Base-by-base conservation (phyloP, 1,140 invertebrate genomes). In the Calephelis virginiensis region DNA sequence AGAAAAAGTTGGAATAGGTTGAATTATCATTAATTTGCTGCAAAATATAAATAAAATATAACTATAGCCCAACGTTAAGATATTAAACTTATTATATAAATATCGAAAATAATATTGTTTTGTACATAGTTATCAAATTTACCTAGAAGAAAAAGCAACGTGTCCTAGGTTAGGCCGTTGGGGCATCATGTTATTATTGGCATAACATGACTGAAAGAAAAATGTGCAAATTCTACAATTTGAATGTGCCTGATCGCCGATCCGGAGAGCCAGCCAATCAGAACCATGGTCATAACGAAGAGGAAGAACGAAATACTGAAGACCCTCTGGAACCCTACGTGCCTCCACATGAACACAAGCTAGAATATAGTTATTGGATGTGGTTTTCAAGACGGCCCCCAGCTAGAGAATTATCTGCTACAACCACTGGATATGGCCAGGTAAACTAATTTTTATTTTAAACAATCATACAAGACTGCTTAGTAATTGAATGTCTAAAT, bases 281-380 rank as follows among this genome's bases (percentile, higher is more conserved):
- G 38, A 83, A 89, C 68, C 80, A 85, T 68, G 80, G 74, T 38
- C 73, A 78, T 63, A 74, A 83, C 64, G 83, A 86, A 13, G 86
- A 90, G 8, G 84, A 89, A 7, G 88, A 91, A 10, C 80, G 85
- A 49, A 79, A 80, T 63, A 47, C 70, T n/a, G 85, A 89, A 6
- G 83, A 87, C 17, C 71, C 80, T 17, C 56, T 81, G 49, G 93
- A 94, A 65, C 89, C 95, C 75, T 93, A 94, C 82, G 94, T 96
- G 77, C 94, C 92, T 70, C 93, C 94, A 73, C 94, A 95, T 68
- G 96, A 98, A 82, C 97, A 98, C 83, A 95, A 95, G 85, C 92
- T 98, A 72, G 97, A 98, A 86, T 97, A 96, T 92, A 94, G 95
- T 50, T 98, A 98, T 90, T 96, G 96, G 78, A 93, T 98, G 77